phyloP scores from a whole-genome alignment of 2,113 vertebrate species.

The Equus przewalskii region DNA sequence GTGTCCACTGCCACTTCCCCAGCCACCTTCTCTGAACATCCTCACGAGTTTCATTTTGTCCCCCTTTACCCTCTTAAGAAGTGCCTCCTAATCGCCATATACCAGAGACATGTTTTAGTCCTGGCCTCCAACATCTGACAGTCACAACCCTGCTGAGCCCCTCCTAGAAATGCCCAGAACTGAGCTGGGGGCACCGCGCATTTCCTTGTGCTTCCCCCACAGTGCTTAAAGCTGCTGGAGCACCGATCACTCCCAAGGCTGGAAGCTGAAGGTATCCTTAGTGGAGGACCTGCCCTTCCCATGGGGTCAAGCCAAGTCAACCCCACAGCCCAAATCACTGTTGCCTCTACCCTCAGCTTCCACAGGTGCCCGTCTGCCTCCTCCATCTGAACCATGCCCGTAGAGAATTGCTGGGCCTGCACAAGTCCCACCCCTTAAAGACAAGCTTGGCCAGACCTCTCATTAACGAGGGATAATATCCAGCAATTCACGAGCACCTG shows the following conservation, averaged over 20 bases:
- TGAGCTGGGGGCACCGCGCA: neutral
- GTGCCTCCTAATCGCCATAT: neutral
- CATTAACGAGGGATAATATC: neutral
- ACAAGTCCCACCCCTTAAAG: neutral
- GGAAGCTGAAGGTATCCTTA: neutral
- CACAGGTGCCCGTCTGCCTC: neutral
- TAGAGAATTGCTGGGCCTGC: neutral
- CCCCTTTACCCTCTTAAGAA: neutral
- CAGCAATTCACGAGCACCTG: neutral
- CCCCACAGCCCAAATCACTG: neutral
- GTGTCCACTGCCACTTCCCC: neutral
- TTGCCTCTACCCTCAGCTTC: neutral
- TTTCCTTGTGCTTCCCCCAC: neutral
- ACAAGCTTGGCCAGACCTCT: neutral
- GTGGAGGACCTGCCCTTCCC: neutral
- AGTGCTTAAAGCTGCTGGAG: neutral
- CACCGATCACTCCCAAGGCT: neutral
- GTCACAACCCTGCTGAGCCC: neutral
- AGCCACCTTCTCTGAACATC: neutral
- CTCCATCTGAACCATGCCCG: neutral
- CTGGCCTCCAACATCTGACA: neutral
- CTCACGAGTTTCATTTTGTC: neutral
- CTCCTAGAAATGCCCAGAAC: constrained; percentile 29
- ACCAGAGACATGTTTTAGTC: neutral
- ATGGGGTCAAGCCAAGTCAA: neutral